Conservation (phyloP, 2,888 invertebrate genomes). For the Syrphus vitripennis region DNA sequence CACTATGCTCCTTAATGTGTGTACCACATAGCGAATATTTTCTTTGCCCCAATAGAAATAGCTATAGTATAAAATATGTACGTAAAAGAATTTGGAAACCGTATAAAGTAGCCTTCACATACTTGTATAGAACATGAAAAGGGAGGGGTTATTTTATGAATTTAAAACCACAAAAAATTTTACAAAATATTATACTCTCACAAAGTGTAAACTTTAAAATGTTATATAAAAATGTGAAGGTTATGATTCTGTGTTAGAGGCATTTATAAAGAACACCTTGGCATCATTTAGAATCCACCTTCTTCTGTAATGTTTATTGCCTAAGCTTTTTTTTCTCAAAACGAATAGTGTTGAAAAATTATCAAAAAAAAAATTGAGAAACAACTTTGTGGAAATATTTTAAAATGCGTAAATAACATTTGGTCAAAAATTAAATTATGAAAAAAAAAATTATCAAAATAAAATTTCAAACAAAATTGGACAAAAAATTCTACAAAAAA, state of each 20-base stretch:
- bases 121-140: background rate
- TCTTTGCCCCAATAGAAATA: background rate
- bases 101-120: background rate
- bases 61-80: background rate
- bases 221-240: background rate
- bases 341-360: too few relatives aligned
- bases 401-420: too few relatives aligned
- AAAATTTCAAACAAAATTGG: too few relatives aligned
- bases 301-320: too few relatives aligned
- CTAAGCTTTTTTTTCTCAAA: too few relatives aligned
- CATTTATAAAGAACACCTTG: background rate
- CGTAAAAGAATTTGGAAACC: conserved; percentile 13
- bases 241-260: background rate
- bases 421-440: too few relatives aligned
- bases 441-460: too few relatives aligned
- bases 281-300: too few relatives aligned
- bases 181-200: background rate
- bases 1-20: background rate
- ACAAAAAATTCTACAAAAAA: too few relatives aligned
- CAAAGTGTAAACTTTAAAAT: background rate
- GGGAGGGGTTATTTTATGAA: background rate
- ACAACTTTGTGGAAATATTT: too few relatives aligned
- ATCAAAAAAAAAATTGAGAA: too few relatives aligned
- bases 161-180: background rate
- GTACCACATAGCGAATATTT: background rate